Base-by-base conservation (phyloP, 1,140 invertebrate genomes). In the Zeugodacus cucurbitae region DNA sequence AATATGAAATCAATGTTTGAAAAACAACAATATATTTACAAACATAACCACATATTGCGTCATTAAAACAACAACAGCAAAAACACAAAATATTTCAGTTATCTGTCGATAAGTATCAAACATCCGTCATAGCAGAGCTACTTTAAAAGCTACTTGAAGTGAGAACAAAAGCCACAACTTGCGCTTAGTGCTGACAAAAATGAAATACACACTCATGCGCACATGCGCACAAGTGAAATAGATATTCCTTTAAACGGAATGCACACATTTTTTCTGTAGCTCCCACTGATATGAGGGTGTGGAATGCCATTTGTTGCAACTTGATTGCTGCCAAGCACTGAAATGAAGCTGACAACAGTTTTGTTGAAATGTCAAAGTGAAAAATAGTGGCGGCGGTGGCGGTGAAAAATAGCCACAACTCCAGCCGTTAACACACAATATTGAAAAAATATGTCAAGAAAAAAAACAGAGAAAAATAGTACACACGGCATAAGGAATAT, bases 301-400 rank as follows among this genome's bases (percentile, higher is more conserved):
- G 67, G 29, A 37, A 20, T 34, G 7, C 67, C 32, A 37, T 74
- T 74, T 32, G 67, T 74, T 32, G 67, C 67, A 74, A 37, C 67
- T 67, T 32, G 14, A 67, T 17, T 32, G 32, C 67, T 37, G 34
- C 32, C 64, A 34, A 67, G 29, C 29, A 67, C 32, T 37, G 67
- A 74, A 34, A 74, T 37, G 67, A 20, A 41, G 32, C 67, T 74
- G 67, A 74, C 67, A 74, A 74, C 67, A 74, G 67, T 32, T 74
- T 74, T 74, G 67, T 74, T 74, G 20, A 74, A 74, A 74, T 74
- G 67, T 74, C 67, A 74, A 74, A 74, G 34, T 74, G 67, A 74
- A 41, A 74, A 74, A 74, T 74, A 20, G 32, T 74, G 32, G 34
- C 67, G 22, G 32, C 34, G 34, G 22, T 22, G 34, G 67, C 67